Conservation (phyloP, 2,888 invertebrate species). For the Drosophila anceps region DNA sequence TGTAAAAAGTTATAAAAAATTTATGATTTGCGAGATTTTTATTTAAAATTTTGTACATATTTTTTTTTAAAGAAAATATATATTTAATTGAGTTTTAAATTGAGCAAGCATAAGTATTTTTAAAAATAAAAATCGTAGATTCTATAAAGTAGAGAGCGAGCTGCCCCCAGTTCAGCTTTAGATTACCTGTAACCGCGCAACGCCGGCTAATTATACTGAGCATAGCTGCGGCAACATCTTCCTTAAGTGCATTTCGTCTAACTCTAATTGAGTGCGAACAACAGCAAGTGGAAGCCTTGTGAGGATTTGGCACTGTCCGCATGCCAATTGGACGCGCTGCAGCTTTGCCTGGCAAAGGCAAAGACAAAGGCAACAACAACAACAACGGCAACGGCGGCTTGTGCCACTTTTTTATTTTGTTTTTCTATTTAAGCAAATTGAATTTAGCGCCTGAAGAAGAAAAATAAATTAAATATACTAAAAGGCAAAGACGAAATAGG, state of each 20-base stretch:
- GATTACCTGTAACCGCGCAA: background rate
- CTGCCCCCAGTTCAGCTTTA: background rate
- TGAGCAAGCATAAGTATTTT: too few species aligned
- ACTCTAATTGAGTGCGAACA: constrained; percentile 12
- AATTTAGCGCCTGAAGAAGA: constrained; percentile 39
- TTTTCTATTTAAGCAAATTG: constrained; percentile 34
- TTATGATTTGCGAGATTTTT: too few species aligned
- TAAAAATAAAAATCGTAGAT: too few species aligned
- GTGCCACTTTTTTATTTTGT: constrained; percentile 21
- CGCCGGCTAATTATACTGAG: background rate
- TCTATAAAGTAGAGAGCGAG: too few species aligned
- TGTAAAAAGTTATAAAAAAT: too few species aligned
- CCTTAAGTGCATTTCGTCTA: constrained; percentile 5
- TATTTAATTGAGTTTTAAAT: too few species aligned
- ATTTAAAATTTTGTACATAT: too few species aligned
- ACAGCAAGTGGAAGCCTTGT: constrained; percentile 2
- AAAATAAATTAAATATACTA: constrained; percentile 15
- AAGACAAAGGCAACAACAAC: too few species aligned
- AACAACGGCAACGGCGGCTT: background rate
- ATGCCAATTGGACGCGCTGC: constrained; percentile 50
- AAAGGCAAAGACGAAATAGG: constrained; percentile 35
- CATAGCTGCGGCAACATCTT: background rate
- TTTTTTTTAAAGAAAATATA: too few species aligned
- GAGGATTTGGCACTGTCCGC: constrained; percentile 35
- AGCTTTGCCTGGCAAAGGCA: constrained; percentile 10